Base-by-base conservation (phyloP, 1,140 invertebrate species). In the Listronotus bonariensis region DNA sequence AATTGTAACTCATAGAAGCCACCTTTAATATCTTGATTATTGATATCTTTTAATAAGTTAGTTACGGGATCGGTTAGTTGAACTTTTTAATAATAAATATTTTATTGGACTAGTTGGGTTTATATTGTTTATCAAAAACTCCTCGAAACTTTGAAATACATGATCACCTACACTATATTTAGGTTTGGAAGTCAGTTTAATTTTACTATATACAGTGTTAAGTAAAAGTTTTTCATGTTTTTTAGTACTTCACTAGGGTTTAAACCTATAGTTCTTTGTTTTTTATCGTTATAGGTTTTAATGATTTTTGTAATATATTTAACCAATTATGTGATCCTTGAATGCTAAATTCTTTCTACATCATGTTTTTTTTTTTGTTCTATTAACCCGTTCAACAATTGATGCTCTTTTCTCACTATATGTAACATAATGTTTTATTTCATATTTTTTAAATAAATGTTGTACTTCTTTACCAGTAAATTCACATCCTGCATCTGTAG, bases 301-400 rank as follows among this genome's bases (percentile, higher is more conserved):
- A 75, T 65, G 4, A 78, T 56, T 42, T 52, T 46, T 73, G 18
- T 56, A 79, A 62, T 26, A 69, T 64, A 56, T 77, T 61, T 6
- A 76, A 52, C 63, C 73, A 80, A 46, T 67, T 72, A 38, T 73
- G 69, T 14, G 69, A 75, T 12, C 75, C 76, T 15, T 70, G 56
- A 41, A 71, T 45, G 53, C 69, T 77, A 69, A 80, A 80, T 10
- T 69, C 64, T 67, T 73, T 71, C 61, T 67, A 81, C 71, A 82
- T 74, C 64, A 62, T 73, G 17, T 59, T 62, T 75, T 80, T n/a
- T n/a, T 81, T 40, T 81, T 56, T 8, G 77, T 80, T 32, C 76
- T 67, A 71, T 80, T 79, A 26, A 81, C 80, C 18, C 80, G 61
- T 73, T 81, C 78, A 26, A 75, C 68, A 48, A 81, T 73, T 1